Conservation (phyloP, 2,888 invertebrate species). For the Drosophila cyrtoloma region DNA sequence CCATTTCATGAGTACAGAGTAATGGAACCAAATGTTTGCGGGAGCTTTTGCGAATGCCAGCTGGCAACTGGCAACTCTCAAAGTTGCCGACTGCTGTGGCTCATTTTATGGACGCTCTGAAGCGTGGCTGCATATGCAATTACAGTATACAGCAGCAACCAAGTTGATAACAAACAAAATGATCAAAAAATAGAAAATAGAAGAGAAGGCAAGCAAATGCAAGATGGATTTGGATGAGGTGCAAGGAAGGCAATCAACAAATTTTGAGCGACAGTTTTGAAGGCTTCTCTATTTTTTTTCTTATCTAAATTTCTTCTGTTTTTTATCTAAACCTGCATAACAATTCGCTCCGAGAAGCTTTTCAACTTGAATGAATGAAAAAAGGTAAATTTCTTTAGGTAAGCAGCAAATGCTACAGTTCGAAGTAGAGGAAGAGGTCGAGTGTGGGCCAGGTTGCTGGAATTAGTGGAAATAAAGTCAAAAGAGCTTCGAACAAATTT, state of each 20-base stretch:
- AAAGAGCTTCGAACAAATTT: slow-evolving; percentile 22
- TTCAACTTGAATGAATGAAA: slow-evolving; percentile 75
- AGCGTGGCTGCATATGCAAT: slow-evolving; percentile 76
- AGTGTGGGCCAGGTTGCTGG: not conserved
- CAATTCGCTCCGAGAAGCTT: slow-evolving; percentile 72
- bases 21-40: slow-evolving; percentile 13
- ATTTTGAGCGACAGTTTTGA: slow-evolving; percentile 67
- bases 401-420: slow-evolving; percentile 37
- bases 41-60: slow-evolving; percentile 33
- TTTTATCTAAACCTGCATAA: slow-evolving; percentile 76
- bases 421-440: not conserved
- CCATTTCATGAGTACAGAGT: not conserved
- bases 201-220: slow-evolving; percentile 20
- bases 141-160: slow-evolving; percentile 70
- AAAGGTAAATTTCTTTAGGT: slow-evolving; percentile 69
- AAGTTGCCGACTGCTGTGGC: slow-evolving; percentile 36
- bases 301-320: slow-evolving; percentile 20
- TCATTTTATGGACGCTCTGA: slow-evolving; percentile 62
- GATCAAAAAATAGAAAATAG: slow-evolving; percentile 6
- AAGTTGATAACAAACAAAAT: slow-evolving; percentile 72
- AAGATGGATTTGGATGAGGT: slow-evolving; percentile 23
- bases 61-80: slow-evolving; percentile 25
- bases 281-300: slow-evolving; percentile 21
- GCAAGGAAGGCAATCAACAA: slow-evolving; percentile 62
- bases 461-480: slow-evolving; percentile 5